Conservation (phyloP, 2,888 invertebrate species). For the Drosophila rubida region DNA sequence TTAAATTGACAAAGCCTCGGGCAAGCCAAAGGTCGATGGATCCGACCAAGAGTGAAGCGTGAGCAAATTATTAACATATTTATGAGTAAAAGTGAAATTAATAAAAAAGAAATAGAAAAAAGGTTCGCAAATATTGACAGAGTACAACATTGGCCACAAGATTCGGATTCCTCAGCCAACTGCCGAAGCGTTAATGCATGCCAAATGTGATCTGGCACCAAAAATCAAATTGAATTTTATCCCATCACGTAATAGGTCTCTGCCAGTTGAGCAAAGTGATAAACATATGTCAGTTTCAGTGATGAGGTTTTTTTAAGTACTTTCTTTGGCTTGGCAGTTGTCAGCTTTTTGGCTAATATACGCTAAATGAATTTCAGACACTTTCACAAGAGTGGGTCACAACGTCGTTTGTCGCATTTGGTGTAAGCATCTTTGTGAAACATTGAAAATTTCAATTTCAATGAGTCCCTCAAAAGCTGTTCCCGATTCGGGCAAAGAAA, state of each 20-base stretch:
- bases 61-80: slow-evolving; percentile 77
- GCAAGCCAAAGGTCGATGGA: slow-evolving; percentile 11
- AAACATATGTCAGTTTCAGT: slow-evolving; percentile 45
- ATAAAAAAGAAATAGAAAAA: slow-evolving; percentile 48
- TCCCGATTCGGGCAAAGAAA: slow-evolving; percentile 45
- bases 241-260: slow-evolving; percentile 21
- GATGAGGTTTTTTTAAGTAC: slow-evolving; percentile 39
- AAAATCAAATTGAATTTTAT: slow-evolving; percentile 5
- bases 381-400: slow-evolving; percentile 59
- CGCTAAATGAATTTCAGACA: slow-evolving; percentile 61
- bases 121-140: slow-evolving; percentile 74
- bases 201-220: slow-evolving; percentile 26
- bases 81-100: slow-evolving; percentile 83
- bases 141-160: slow-evolving; percentile 25
- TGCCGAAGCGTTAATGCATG: slow-evolving; percentile 43
- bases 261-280: slow-evolving; percentile 24
- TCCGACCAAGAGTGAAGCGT: slow-evolving; percentile 42
- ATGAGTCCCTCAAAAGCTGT: slow-evolving; percentile 35
- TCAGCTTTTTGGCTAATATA: slow-evolving; percentile 37
- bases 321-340: slow-evolving; percentile 49
- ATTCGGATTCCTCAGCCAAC: not conserved
- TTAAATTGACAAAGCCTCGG: slow-evolving; percentile 30
- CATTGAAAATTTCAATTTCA: slow-evolving; percentile 35
- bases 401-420: not conserved
- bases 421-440: not conserved